Evolutionary conservation across 2,888 invertebrate genomes (phyloP).

Genomic region (Tachina fera): DNA sequence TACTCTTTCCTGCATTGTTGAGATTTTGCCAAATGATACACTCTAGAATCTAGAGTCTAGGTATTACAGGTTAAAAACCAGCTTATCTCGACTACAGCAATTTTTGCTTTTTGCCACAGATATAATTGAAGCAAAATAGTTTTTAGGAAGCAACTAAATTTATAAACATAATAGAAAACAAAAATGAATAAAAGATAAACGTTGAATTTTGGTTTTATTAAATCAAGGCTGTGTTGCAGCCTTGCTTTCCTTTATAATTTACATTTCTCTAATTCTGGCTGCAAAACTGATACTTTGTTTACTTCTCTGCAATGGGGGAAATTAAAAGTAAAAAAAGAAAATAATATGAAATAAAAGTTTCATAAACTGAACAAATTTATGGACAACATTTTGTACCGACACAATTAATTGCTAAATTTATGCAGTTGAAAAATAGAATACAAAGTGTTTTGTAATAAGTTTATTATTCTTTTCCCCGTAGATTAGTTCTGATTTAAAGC

Average conservation of each 20-base stretch:
- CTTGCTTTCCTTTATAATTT: constrained; percentile 31
- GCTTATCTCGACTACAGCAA: no score
- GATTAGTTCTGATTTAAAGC: neutral
- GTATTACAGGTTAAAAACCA: no score
- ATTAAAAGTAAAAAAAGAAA: neutral
- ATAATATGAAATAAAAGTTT: neutral
- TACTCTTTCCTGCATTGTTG: no score
- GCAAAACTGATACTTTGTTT: constrained; percentile 30
- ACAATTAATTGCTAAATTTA: constrained; percentile 22
- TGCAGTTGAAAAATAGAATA: neutral
- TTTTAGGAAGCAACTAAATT: constrained; percentile 13
- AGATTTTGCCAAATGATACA: no score
- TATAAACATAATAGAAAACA: constrained; percentile 17
- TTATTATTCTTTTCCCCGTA: neutral
- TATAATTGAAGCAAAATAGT: neutral
- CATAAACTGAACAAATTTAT: constrained; percentile 19
- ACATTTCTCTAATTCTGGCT: constrained; percentile 44
- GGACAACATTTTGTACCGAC: constrained; percentile 4
- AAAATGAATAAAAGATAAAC: constrained; percentile 18
- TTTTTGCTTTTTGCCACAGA: no score
- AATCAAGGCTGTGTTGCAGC: constrained; percentile 7
- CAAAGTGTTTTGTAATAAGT: neutral
- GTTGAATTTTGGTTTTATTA: constrained; percentile 32
- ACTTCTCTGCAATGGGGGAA: neutral
- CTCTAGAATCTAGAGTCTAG: no score